Evolutionary conservation across 2,113 vertebrate genomes (phyloP).

Genomic region (Callaeas wilsoni): DNA sequence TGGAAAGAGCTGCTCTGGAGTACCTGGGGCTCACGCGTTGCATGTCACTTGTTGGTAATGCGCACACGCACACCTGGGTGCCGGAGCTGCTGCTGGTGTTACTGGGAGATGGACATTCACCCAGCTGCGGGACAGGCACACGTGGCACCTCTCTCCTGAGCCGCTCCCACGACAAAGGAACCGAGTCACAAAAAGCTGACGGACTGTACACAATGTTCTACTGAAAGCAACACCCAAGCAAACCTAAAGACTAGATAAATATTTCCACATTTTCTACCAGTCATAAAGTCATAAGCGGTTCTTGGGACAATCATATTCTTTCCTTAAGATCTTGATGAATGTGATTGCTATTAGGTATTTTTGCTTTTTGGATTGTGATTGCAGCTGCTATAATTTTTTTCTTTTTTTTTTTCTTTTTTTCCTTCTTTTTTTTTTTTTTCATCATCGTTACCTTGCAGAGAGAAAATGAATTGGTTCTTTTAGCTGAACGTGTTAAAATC

Average conservation of each 20-base stretch:
- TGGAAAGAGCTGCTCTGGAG: neutral
- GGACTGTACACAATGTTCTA: neutral
- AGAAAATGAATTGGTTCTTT: neutral
- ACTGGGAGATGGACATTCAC: neutral
- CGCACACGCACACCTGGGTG: neutral
- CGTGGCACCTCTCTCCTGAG: neutral
- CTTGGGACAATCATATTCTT: neutral
- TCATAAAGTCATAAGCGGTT: neutral
- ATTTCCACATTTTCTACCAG: neutral
- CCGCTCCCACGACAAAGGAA: neutral
- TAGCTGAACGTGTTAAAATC: neutral
- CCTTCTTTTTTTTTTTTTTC: neutral
- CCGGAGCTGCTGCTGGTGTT: neutral
- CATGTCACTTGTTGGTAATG: too few species aligned
- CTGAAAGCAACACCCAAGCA: neutral
- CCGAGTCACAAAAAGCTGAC: neutral
- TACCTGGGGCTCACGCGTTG: neutral
- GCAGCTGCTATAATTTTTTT: neutral
- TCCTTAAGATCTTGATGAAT: neutral
- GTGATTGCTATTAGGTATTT: neutral
- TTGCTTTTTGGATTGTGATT: neutral
- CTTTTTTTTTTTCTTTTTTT: neutral
- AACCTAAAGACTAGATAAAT: neutral
- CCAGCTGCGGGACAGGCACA: neutral
- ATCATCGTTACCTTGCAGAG: neutral